Conservation (phyloP, 2,113 vertebrate genomes). For the Cygnus buccinator region DNA sequence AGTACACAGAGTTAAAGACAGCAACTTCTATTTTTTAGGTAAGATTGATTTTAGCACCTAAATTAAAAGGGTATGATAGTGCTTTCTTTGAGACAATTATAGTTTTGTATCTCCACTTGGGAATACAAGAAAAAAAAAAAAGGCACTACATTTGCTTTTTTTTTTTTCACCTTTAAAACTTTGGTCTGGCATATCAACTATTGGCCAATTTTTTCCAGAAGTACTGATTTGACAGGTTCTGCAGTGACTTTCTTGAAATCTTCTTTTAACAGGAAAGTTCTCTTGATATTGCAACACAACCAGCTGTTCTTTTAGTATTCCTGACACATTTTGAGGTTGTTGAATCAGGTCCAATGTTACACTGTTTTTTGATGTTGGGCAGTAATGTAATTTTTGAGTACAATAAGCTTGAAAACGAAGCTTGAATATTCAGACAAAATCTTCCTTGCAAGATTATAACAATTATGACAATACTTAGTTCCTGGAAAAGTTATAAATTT, state of each 20-base stretch:
- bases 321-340: background rate
- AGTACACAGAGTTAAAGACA: background rate
- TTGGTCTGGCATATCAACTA: background rate
- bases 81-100: background rate
- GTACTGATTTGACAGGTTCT: background rate
- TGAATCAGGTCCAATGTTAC: background rate
- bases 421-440: background rate
- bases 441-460: background rate
- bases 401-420: background rate
- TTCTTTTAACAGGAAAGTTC: background rate
- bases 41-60: background rate
- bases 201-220: background rate
- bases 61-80: background rate
- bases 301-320: background rate
- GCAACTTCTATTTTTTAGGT: background rate
- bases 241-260: background rate
- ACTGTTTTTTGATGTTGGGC: accelerated
- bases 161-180: background rate
- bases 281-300: background rate
- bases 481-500: background rate
- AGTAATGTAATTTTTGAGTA: background rate
- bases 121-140: background rate
- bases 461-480: background rate
- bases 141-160: background rate
- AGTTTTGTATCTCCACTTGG: background rate